These are phyloP conservation scores for Phalacrocorax pelagicus DNA, from an alignment of 2,113 vertebrate genomes.

Conservation along the genomic window DNA sequence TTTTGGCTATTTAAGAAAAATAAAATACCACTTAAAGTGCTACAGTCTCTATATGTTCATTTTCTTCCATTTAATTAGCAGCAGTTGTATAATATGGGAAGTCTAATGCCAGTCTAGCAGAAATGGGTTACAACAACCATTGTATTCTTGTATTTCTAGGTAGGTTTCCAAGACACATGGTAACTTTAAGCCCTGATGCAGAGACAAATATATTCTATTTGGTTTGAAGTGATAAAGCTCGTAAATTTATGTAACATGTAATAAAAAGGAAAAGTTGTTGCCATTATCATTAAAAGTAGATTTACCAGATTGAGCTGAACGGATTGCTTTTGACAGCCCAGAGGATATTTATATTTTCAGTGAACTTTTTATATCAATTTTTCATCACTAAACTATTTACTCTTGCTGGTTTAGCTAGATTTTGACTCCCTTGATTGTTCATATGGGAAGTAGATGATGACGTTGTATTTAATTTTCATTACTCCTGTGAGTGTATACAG, in stretches of 20 bases:
- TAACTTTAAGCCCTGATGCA: slow-evolving; percentile 17
- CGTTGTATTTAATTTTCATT: slow-evolving; percentile 66
- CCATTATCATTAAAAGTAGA: slow-evolving; percentile 74
- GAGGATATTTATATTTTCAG: slow-evolving; percentile 69
- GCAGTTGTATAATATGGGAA: not conserved
- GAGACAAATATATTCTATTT: slow-evolving; percentile 56
- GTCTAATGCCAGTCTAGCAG: not conserved
- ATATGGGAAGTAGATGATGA: slow-evolving; percentile 61
- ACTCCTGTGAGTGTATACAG: slow-evolving; percentile 48
- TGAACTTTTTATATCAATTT: slow-evolving; percentile 67
- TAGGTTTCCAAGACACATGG: not conserved
- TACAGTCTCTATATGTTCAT: not conserved
- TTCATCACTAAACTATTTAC: slow-evolving; percentile 68
- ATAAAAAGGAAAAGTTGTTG: slow-evolving; percentile 73
- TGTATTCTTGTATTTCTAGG: not conserved
- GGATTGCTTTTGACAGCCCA: slow-evolving; percentile 68
- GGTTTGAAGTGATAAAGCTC: slow-evolving; percentile 53
- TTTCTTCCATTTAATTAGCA: not conserved
- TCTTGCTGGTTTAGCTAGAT: slow-evolving; percentile 52
- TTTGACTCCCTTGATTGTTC: slow-evolving; percentile 69
- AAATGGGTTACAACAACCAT: not conserved
- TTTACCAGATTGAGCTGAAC: slow-evolving; percentile 66
- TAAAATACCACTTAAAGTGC: not conserved
- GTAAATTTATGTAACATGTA: slow-evolving; percentile 73
- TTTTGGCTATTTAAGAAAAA: not conserved